phyloP scores from a whole-genome alignment of 2,113 vertebrate genomes.

The Peromyscus polionotus region DNA sequence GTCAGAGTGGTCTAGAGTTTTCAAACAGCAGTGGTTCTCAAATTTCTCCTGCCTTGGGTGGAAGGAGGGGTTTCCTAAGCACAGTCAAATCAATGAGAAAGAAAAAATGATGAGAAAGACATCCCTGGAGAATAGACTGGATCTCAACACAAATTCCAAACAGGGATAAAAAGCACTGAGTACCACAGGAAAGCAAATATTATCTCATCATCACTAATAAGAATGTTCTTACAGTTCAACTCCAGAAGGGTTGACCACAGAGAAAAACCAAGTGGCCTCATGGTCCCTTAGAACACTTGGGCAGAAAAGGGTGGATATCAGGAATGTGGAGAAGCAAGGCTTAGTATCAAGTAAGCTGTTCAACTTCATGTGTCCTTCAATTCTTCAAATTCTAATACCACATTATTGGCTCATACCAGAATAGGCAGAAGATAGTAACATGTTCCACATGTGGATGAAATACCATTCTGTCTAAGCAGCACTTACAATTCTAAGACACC shows the following conservation, averaged over 20 bases:
- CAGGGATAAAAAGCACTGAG: not conserved
- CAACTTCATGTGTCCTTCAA: not conserved
- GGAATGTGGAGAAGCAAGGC: not conserved
- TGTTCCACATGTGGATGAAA: not conserved
- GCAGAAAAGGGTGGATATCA: not conserved
- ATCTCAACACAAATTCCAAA: slow-evolving; percentile 9
- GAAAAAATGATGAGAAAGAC: not conserved
- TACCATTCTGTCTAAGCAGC: not conserved
- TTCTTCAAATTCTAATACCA: slow-evolving; percentile 19
- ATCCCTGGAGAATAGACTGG: not conserved
- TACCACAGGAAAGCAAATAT: not conserved
- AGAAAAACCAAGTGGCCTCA: not conserved
- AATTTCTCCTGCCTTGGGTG: not conserved
- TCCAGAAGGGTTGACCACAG: not conserved
- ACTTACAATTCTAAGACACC: not conserved
- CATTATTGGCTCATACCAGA: not conserved
- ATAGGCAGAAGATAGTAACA: not conserved
- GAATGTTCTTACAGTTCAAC: not conserved
- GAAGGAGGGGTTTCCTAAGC: not conserved
- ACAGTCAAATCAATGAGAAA: not conserved
- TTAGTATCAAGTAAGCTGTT: not conserved
- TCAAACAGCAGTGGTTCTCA: not conserved
- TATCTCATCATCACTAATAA: not conserved
- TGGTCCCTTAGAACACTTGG: not conserved
- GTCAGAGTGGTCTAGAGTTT: not conserved